These are phyloP conservation scores for human DNA, from an alignment of 2,113 vertebrate genomes.

Conservation along the genomic window DNA sequence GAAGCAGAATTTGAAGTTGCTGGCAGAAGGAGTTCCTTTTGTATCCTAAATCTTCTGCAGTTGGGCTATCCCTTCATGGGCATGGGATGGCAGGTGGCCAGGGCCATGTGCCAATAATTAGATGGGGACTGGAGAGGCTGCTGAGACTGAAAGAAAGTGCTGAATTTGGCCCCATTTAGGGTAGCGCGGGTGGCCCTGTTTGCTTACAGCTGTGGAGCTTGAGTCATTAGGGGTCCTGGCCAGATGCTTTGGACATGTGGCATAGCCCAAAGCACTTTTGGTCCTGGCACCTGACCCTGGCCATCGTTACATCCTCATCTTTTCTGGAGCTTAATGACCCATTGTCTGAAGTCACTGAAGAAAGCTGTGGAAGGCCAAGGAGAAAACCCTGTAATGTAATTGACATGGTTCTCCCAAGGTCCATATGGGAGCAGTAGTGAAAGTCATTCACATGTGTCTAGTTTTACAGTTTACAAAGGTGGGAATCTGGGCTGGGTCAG, in stretches of 20 bases:
- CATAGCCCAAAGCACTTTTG: neutral
- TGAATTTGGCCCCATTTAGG: neutral
- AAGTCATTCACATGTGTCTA: neutral
- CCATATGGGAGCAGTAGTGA: neutral
- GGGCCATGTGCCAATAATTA: neutral
- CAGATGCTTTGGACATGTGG: neutral
- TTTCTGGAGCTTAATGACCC: neutral
- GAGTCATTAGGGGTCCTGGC: constrained; percentile 11
- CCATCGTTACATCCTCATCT: neutral
- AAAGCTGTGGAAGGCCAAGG: neutral
- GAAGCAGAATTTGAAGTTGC: neutral
- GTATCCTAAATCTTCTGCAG: neutral
- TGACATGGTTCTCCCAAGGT: neutral
- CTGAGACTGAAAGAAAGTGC: constrained; percentile 8
- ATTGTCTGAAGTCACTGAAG: neutral
- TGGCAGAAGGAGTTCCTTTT: neutral
- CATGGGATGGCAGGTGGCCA: neutral
- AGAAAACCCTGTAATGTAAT: neutral
- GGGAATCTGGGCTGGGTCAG: neutral
- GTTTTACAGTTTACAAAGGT: neutral
- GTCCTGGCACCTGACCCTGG: constrained; percentile 11
- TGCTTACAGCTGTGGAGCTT: constrained; percentile 40
- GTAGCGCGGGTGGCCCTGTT: constrained; percentile 16
- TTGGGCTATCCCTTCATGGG: neutral
- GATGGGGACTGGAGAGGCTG: constrained; percentile 12